Conservation (phyloP, 2,888 invertebrate genomes). For the Gymnoscelis rufifasciata region DNA sequence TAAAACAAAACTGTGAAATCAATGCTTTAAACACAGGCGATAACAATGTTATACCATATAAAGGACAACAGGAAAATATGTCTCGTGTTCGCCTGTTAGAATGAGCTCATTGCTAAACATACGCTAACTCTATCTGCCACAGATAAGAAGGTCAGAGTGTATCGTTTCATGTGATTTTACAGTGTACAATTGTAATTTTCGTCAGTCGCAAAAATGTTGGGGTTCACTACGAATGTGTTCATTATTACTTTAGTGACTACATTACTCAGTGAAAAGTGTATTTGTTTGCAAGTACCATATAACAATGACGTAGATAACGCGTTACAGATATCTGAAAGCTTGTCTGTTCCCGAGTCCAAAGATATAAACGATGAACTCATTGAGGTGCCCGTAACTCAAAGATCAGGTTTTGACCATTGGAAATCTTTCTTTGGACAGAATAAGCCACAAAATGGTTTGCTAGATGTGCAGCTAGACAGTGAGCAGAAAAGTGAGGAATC, state of each 20-base stretch:
- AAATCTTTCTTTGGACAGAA: no score
- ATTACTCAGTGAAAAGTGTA: conserved; percentile 30
- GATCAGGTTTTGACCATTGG: no score
- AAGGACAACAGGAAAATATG: conserved; percentile 12
- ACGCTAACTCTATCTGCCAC: conserved; percentile 14
- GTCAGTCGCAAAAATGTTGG: conserved; percentile 42
- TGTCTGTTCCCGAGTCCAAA: conserved; percentile 1
- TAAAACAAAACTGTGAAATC: no score
- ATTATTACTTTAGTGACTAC: conserved; percentile 29
- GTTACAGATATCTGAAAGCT: conserved; percentile 10
- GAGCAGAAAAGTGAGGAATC: neutral
- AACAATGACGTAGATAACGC: conserved; percentile 12
- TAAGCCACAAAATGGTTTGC: no score
- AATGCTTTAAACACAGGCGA: no score
- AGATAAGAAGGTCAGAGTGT: conserved; percentile 47
- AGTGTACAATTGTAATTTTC: conserved; percentile 15
- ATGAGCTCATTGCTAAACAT: conserved; percentile 29
- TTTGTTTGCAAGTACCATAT: conserved; percentile 25
- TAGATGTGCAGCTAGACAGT: no score
- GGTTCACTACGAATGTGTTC: conserved; percentile 28
- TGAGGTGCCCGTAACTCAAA: conserved; percentile 2
- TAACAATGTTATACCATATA: neutral
- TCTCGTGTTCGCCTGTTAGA: conserved; percentile 23
- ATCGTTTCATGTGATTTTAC: conserved; percentile 27
- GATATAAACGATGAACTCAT: neutral